Evolutionary conservation across 2,888 invertebrate species (phyloP).

Genomic region (Cistogaster globosa): DNA sequence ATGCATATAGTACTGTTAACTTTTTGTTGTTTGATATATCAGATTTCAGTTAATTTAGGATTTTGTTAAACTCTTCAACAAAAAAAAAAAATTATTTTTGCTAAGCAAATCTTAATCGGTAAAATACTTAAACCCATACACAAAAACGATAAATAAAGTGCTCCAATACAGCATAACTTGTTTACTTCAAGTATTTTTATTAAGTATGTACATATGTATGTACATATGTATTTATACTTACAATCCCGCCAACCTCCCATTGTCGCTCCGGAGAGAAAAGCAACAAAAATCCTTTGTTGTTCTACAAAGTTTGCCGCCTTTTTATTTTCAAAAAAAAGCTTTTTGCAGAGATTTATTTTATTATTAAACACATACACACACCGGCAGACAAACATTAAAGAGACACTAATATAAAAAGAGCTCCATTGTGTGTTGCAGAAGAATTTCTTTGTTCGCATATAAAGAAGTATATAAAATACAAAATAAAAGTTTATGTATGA

Average conservation of each 20-base stretch:
- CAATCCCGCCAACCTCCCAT: conserved; percentile 66
- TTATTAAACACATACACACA: conserved; percentile 5
- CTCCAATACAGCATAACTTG: conserved; percentile 65
- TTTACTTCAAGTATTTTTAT: conserved; percentile 67
- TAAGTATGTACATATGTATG: too few relatives aligned
- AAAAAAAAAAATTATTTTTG: conserved; percentile 17
- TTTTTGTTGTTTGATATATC: background rate
- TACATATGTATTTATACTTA: conserved; percentile 38
- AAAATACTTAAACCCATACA: conserved; percentile 14
- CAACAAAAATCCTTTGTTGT: conserved; percentile 68
- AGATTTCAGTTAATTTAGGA: conserved; percentile 25
- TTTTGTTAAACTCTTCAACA: conserved; percentile 43
- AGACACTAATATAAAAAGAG: conserved; percentile 42
- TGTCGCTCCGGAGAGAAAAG: conserved; percentile 44
- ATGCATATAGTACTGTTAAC: too few relatives aligned
- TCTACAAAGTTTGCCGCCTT: conserved; percentile 69
- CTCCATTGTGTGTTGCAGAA: conserved; percentile 64
- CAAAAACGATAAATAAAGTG: conserved; percentile 43
- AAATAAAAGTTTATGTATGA: conserved; percentile 29
- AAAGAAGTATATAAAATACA: conserved; percentile 42
- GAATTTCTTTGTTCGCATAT: conserved; percentile 68
- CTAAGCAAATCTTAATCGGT: conserved; percentile 20
- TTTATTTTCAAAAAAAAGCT: conserved; percentile 43
- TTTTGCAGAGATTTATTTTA: conserved; percentile 60
- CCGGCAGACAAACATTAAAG: conserved; percentile 1